Evolutionary conservation across 1,140 invertebrate species (phyloP).

Genomic region (Aleiodes sp.): DNA sequence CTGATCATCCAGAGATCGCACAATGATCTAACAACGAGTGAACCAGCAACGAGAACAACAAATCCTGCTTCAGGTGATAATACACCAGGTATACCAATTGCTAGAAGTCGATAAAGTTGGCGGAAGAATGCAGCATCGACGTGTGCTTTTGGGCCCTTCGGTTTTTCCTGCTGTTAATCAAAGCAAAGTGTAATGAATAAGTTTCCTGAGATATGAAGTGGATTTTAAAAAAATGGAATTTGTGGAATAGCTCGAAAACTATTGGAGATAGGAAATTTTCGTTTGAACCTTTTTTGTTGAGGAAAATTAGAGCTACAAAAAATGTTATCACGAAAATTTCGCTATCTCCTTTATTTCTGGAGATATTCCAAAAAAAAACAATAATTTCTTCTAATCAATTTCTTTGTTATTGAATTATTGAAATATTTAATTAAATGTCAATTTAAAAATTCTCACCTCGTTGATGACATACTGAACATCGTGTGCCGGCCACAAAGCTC

Average conservation of each 20-base stretch:
- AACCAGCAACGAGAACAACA: conserved; percentile 80
- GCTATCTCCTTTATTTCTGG: too few relatives aligned
- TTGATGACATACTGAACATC: conserved; percentile 82
- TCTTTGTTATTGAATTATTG: not conserved
- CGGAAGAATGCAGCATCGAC: conserved; percentile 86
- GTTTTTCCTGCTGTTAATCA: conserved; percentile 66
- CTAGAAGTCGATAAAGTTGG: conserved; percentile 79
- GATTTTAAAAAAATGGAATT: not conserved
- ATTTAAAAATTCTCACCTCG: conserved; percentile 59
- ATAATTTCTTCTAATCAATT: not conserved
- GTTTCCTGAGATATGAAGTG: conserved; percentile 1
- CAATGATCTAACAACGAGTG: conserved; percentile 86
- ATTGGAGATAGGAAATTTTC: too few relatives aligned
- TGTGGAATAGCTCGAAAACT: not conserved
- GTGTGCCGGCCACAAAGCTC: conserved; percentile 58
- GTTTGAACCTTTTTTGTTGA: too few relatives aligned
- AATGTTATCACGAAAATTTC: too few relatives aligned
- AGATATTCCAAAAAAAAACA: not conserved
- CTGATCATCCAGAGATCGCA: conserved; percentile 98
- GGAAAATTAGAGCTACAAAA: too few relatives aligned
- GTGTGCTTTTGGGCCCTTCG: conserved; percentile 77
- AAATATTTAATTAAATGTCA: not conserved
- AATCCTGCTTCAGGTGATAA: conserved; percentile 81
- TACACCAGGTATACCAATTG: conserved; percentile 85
- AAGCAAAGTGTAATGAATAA: not conserved